Evolutionary conservation across 2,113 vertebrate genomes (phyloP), one percentile per base, ranked within the genome.

Genomic region (Mohoua ochrocephala): DNA sequence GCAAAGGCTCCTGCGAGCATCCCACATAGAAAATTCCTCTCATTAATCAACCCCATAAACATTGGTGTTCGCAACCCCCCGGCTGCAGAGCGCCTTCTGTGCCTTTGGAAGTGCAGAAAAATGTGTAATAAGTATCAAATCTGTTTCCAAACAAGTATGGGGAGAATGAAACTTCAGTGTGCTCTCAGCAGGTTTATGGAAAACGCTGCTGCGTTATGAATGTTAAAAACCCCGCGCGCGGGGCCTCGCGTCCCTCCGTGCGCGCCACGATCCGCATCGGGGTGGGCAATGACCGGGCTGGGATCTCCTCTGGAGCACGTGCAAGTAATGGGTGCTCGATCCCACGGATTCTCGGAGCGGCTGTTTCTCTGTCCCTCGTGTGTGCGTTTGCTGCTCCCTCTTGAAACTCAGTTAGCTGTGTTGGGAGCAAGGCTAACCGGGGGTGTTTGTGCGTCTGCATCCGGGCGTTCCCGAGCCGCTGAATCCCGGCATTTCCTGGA

Each of bases 401-500:
- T 54, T 20, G 75, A 76, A 84, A 56, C 81, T 71, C 92, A 28
- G 42, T 86, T 16, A n/a, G 41, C 2, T 7, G 47, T 44, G 33
- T 6, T 63, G 71, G 91, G 47, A 49, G 1, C 7, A 1, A 42
- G 83, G 75, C 11, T 17, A n/a, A 4, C 33, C 7, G 7, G 33
- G 16, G 16, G 57, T 4, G 0, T 27, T 26, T 44, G 30, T 19
- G 69, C 30, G 13, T 12, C 76, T 56, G 52, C 21, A 33, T 14
- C 76, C 35, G 1, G 14, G 39, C 39, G 0, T 17, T 37, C 75
- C 61, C 1, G 2, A 60, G 44, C 1, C 0, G 16, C 5, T 5
- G 26, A 19, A 27, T 37, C 42, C 71, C 2, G 0, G 13, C 0
- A 0, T 13, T 28, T 49, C 41, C 63, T 24, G 33, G 15, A 4